These are phyloP conservation scores for Littorina saxatilis DNA, from an alignment of 1,140 invertebrate species.

Conservation along the genomic window DNA sequence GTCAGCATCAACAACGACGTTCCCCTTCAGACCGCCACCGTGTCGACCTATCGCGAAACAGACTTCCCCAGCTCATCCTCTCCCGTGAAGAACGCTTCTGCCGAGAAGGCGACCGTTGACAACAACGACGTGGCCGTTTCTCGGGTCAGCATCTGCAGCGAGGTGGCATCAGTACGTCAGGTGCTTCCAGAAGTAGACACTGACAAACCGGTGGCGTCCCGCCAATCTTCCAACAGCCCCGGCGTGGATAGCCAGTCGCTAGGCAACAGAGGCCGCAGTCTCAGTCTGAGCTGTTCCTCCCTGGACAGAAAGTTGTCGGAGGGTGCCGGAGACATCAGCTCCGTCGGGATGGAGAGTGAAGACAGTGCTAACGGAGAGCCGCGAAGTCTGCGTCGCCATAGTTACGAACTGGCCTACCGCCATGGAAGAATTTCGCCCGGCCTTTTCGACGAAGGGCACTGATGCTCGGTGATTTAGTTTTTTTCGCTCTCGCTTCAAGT, in stretches of 20 bases:
- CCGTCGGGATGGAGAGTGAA: neutral
- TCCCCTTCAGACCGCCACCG: neutral
- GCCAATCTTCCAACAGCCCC: conserved; percentile 23
- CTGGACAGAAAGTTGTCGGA: conserved; percentile 19
- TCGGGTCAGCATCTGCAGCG: conserved; percentile 15
- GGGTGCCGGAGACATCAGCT: conserved; percentile 48
- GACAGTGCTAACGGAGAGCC: conserved; percentile 18
- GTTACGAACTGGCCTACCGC: conserved; percentile 65
- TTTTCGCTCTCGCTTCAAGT: no score
- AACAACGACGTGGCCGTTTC: neutral
- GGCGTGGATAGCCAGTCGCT: neutral
- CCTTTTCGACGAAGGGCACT: conserved; percentile 17
- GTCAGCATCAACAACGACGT: neutral
- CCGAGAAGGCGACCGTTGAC: neutral
- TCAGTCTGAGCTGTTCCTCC: conserved; percentile 32
- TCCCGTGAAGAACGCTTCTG: neutral
- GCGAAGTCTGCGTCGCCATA: conserved; percentile 49
- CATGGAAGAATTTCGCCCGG: conserved; percentile 61
- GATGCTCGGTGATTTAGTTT: neutral
- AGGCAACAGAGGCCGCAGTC: conserved; percentile 23
- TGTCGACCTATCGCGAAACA: no score
- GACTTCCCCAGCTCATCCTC: no score
- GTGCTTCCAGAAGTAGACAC: conserved; percentile 66
- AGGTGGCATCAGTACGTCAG: conserved; percentile 12
- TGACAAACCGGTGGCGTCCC: conserved; percentile 47